These are phyloP conservation scores for Helicoverpa assulta DNA, from an alignment of 2,888 invertebrate species.

Conservation along the genomic window DNA sequence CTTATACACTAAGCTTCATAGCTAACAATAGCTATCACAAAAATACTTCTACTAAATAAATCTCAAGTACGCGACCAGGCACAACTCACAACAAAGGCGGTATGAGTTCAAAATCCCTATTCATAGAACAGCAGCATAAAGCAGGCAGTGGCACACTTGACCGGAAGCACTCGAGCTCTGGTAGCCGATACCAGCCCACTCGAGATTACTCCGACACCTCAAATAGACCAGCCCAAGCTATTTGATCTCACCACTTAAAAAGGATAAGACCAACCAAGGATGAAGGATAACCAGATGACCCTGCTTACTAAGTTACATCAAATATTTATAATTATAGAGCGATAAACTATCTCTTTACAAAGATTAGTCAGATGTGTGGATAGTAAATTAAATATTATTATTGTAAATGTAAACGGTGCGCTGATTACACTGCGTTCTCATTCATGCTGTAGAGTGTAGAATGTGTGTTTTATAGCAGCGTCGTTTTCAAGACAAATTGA, in stretches of 20 bases:
- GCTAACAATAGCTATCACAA: neutral
- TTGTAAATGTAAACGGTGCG: neutral
- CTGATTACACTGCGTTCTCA: neutral
- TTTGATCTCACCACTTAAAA: conserved; percentile 85
- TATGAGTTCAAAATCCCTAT: conserved; percentile 20
- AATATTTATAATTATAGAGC: conserved; percentile 49
- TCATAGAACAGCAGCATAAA: conserved; percentile 44
- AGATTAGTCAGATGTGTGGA: conserved; percentile 24
- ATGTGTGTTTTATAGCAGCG: neutral
- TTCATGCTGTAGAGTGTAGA: neutral
- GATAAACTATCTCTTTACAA: conserved; percentile 36
- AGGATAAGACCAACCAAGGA: conserved; percentile 45
- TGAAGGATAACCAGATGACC: conserved; percentile 51
- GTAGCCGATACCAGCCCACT: conserved; percentile 73
- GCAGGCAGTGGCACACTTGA: conserved; percentile 59
- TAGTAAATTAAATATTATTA: conserved; percentile 24
- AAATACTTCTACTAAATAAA: neutral
- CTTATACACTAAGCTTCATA: neutral
- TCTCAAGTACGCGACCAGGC: neutral
- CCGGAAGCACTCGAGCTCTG: conserved; percentile 81
- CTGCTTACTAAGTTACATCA: conserved; percentile 33
- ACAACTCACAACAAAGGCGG: conserved; percentile 9
- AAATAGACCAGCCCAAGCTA: conserved; percentile 81
- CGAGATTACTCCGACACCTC: conserved; percentile 85
- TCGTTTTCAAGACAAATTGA: neutral